These are phyloP conservation scores for Aphidius colemani DNA, from an alignment of 2,888 invertebrate species.

Conservation along the genomic window DNA sequence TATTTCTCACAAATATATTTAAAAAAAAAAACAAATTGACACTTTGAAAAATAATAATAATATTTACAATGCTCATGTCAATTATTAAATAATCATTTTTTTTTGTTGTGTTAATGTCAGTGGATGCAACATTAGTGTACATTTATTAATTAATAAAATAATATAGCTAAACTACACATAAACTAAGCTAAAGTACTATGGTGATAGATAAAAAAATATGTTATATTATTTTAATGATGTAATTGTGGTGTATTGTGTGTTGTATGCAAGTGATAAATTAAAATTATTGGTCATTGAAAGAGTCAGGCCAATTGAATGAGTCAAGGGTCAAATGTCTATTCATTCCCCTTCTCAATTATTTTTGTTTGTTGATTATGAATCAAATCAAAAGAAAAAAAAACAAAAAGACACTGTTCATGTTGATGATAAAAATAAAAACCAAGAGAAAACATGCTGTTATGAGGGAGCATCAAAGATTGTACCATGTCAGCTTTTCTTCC, in stretches of 20 bases:
- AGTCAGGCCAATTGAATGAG: slow-evolving; percentile 18
- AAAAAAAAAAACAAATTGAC: too few species aligned
- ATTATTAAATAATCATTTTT: slow-evolving; percentile 43
- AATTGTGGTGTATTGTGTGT: too few species aligned
- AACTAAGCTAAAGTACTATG: too few species aligned
- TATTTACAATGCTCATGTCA: slow-evolving; percentile 39
- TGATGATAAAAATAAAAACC: slow-evolving; percentile 18
- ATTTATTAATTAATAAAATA: too few species aligned
- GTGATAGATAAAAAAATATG: too few species aligned
- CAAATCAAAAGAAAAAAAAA: slow-evolving; percentile 6
- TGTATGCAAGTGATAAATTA: slow-evolving; percentile 24
- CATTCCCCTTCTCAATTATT: slow-evolving; percentile 17
- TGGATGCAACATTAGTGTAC: too few species aligned
- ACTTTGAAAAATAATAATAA: too few species aligned
- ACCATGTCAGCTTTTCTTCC: slow-evolving; percentile 53
- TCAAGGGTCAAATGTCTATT: slow-evolving; percentile 34
- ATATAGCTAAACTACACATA: too few species aligned
- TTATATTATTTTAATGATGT: too few species aligned
- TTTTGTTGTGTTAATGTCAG: too few species aligned
- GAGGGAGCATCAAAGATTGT: slow-evolving; percentile 33
- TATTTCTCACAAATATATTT: too few species aligned
- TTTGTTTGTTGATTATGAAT: slow-evolving; percentile 21
- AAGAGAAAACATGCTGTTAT: slow-evolving; percentile 28
- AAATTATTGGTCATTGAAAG: slow-evolving; percentile 27
- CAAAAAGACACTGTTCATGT: not conserved